Evolutionary conservation across 1,140 invertebrate species (phyloP), one percentile per base, ranked within the genome.

Genomic region (Schlechtendalia chinensis): DNA sequence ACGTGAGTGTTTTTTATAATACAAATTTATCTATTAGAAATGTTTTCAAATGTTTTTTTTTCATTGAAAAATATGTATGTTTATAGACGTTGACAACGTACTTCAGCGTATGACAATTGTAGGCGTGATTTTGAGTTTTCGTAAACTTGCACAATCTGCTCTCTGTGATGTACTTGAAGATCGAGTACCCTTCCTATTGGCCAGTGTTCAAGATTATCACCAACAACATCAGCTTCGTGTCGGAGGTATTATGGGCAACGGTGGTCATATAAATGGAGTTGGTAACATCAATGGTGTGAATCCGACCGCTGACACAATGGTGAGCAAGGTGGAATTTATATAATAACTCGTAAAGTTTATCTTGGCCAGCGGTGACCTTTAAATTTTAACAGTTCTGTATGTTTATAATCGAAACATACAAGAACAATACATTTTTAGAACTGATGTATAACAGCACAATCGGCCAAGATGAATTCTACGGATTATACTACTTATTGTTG

Each of bases 31-130:
- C 3, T 39, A 8, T 39, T 39, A 4, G 32, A 39, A 39, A 39
- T 39, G 8, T 39, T 39, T 39, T 39, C 3, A 39, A 39, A 8
- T 8, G 32, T 39, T 39, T 39, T 39, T 39, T 39, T 39, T 39
- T 39, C 8, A 39, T 39, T 39, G 32, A 39, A 39, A 39, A 39
- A 39, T 39, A 39, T 39, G 32, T 39, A 39, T 80, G 24, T 77
- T 84, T 84, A 58, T 84, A 90, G 89, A 95, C 85, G 95, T 96
- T 1, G 96, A 98, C 83, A 97, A 95, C 85, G 94, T 98, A 27
- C 87, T 99, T 14, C 94, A 97, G 85, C 89, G 97, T 82, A 97
- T 99, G 91, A 98, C 96, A 16, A 98, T 99, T 82, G 95, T 99
- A 84, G 98, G 98, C 4, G 97, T 99, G 0, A 97, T 99, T 82